Conservation (phyloP, 2,888 invertebrate species). For the Anthrax anthrax region DNA sequence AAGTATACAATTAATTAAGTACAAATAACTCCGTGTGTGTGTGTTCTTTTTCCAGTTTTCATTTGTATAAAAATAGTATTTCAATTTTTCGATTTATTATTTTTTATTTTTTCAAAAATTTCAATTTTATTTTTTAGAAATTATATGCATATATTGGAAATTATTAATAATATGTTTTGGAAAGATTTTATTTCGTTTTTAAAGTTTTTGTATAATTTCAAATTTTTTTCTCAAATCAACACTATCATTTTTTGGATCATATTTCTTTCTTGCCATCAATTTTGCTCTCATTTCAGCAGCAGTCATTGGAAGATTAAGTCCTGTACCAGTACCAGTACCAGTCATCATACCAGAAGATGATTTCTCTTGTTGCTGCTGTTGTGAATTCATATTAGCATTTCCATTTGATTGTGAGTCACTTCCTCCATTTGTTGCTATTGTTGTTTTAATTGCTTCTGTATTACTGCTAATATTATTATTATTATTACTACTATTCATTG, state of each 20-base stretch:
- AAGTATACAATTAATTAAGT: too few species aligned
- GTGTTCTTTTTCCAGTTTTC: too few species aligned
- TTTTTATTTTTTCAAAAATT: too few species aligned
- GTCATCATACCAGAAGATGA: neutral
- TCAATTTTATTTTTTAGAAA: too few species aligned
- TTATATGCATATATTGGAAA: too few species aligned
- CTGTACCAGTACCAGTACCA: conserved; percentile 13
- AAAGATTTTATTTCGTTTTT: too few species aligned
- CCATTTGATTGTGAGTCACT: neutral
- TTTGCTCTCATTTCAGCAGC: conserved; percentile 84
- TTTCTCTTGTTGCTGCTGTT: neutral
- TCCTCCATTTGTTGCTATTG: neutral
- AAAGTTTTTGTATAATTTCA: conserved; percentile 86
- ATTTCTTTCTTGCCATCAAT: conserved; percentile 71
- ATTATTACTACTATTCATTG: conserved; percentile 4
- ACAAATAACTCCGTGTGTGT: too few species aligned
- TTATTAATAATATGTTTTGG: too few species aligned
- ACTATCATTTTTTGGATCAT: conserved; percentile 78
- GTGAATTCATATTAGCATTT: neutral
- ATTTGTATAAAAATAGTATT: too few species aligned
- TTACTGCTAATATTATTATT: conserved; percentile 2
- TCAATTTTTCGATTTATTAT: too few species aligned
- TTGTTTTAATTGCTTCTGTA: neutral
- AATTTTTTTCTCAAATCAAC: conserved; percentile 87
- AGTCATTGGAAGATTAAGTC: conserved; percentile 73